Percentiles rank a stretch among this genome's conserved stretches.
phyloP scores from a whole-genome alignment of 2,113 vertebrate species.

The Hucho hucho region DNA sequence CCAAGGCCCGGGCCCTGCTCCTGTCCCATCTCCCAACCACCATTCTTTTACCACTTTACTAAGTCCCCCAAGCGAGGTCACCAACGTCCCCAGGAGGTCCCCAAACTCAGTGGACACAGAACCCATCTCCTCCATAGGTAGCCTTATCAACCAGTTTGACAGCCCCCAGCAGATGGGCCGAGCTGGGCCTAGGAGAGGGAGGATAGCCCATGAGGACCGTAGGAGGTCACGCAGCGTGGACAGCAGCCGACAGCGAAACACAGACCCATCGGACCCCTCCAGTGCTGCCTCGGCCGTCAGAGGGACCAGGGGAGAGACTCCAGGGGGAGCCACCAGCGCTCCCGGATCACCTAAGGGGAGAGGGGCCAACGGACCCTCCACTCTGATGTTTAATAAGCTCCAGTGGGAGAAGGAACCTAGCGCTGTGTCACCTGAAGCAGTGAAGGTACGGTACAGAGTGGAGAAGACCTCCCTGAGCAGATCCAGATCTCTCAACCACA shows the following conservation, averaged over 20 bases:
- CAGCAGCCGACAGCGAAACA: conserved; percentile 45
- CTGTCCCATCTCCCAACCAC: not conserved
- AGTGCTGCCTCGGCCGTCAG: conserved; percentile 63
- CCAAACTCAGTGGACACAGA: conserved; percentile 77
- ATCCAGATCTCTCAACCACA: conserved; percentile 20
- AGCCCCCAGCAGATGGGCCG: conserved; percentile 79
- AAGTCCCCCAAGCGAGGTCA: not conserved
- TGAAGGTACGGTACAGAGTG: conserved; percentile 36
- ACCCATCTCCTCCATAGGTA: conserved; percentile 82
- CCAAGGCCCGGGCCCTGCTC: not conserved
- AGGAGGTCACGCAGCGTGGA: conserved; percentile 87
- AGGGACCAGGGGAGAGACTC: conserved; percentile 23
- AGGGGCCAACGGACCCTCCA: conserved; percentile 31
- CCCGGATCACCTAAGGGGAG: conserved; percentile 57
- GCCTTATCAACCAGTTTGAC: conserved; percentile 88
- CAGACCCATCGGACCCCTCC: conserved; percentile 53
- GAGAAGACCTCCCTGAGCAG: conserved; percentile 36
- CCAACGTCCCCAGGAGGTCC: not conserved
- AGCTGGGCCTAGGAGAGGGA: conserved; percentile 74
- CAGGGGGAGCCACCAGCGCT: conserved; percentile 37
- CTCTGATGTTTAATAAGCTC: conserved; percentile 37
- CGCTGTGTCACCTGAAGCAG: conserved; percentile 17
- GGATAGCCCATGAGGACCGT: conserved; percentile 80
- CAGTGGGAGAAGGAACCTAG: conserved; percentile 22
- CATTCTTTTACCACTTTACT: not conserved